These are phyloP conservation scores for Plusia festucae DNA, from an alignment of 2,888 invertebrate species.

Conservation along the genomic window DNA sequence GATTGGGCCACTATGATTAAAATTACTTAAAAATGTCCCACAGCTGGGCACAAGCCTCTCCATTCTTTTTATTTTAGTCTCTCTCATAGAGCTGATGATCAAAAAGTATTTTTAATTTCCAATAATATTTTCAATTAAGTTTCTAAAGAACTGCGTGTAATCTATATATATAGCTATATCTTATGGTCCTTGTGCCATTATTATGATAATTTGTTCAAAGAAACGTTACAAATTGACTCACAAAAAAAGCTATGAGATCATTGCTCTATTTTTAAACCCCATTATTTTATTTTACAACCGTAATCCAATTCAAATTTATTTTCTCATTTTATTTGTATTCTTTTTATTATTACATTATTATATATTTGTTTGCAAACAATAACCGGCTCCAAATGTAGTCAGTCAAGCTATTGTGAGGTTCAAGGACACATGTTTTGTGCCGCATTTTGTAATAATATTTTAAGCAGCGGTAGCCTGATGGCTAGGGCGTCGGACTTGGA, in stretches of 20 bases:
- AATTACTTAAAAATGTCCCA: no score
- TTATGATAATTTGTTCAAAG: background rate
- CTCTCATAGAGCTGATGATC: background rate
- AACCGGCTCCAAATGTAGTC: conserved; percentile 21
- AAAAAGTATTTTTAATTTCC: background rate
- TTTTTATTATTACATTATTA: no score
- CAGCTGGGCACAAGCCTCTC: no score
- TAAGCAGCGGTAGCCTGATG: no score
- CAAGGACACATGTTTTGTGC: conserved; percentile 42
- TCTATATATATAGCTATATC: background rate
- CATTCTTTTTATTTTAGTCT: no score
- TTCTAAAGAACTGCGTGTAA: background rate
- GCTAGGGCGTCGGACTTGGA: no score
- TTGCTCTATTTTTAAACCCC: conserved; percentile 4
- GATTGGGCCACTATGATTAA: no score
- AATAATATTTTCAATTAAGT: no score
- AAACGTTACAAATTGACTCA: background rate
- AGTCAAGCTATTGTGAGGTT: conserved; percentile 31
- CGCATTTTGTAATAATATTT: no score
- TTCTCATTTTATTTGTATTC: conserved; percentile 20
- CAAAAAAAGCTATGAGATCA: background rate
- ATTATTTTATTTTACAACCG: background rate
- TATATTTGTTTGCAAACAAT: conserved; percentile 50
- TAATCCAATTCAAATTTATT: background rate
- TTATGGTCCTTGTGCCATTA: background rate